Conservation (phyloP, 2,113 vertebrate genomes). For the Notarius quadriscutis region DNA sequence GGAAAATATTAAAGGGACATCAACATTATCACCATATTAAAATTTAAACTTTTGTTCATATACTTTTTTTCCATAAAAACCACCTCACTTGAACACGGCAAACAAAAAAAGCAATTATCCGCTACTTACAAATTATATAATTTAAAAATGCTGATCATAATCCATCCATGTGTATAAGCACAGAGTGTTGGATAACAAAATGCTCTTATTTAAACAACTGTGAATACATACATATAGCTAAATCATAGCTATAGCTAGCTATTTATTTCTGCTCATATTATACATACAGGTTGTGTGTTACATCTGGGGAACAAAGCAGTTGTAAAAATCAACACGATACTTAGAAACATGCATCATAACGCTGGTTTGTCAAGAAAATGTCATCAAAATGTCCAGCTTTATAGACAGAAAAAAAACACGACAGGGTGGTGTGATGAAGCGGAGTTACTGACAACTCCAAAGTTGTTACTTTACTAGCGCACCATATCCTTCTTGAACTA, state of each 20-base stretch:
- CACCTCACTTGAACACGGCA: background rate
- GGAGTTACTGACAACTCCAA: background rate
- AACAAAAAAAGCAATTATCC: background rate
- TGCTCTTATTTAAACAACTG: background rate
- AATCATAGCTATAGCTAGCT: background rate
- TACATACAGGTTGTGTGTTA: background rate
- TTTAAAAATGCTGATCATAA: background rate
- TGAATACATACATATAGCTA: background rate
- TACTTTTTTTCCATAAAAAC: background rate
- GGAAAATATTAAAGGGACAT: background rate
- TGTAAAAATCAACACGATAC: background rate
- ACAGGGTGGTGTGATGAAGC: background rate
- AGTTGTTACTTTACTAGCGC: background rate
- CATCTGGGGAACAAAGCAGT: background rate
- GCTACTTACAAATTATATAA: background rate
- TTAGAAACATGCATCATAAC: background rate
- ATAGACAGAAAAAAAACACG: background rate
- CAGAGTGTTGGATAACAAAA: background rate
- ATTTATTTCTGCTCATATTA: background rate
- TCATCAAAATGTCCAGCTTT: background rate
- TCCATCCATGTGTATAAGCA: background rate
- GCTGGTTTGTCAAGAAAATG: background rate
- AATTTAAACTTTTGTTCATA: background rate
- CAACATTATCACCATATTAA: background rate
- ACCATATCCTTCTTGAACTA: background rate